A percentile compares a stretch with the other conserved stretches of the same genome.
These are phyloP conservation scores for Rhea americana DNA, from an alignment of 2,113 vertebrate species.

Conservation along the genomic window DNA sequence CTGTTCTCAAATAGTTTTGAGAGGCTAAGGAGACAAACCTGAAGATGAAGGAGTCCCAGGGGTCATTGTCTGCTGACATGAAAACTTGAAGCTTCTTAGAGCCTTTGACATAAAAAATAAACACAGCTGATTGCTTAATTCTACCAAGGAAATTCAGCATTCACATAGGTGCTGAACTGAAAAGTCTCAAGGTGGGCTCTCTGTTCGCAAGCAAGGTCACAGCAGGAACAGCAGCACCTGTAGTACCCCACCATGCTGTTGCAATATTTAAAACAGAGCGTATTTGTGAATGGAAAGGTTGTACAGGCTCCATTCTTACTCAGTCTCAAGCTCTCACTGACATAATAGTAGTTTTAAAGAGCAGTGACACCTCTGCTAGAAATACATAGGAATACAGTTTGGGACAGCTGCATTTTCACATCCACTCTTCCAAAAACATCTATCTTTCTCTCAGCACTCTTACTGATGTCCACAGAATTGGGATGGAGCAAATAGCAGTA, in stretches of 20 bases:
- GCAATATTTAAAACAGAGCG: background rate
- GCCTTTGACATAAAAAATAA: slow-evolving; percentile 38
- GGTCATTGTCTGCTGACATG: background rate
- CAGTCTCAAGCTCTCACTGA: background rate
- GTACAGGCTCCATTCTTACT: background rate
- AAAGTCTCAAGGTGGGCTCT: background rate
- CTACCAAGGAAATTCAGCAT: background rate
- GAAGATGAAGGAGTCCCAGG: slow-evolving; percentile 47
- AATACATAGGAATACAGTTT: background rate
- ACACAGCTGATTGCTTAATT: background rate
- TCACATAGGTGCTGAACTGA: background rate
- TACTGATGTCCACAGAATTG: background rate
- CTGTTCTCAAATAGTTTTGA: background rate
- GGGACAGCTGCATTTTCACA: background rate
- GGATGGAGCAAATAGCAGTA: background rate
- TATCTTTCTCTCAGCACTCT: background rate
- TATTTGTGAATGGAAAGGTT: background rate
- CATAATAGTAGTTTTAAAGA: background rate
- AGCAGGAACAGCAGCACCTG: background rate
- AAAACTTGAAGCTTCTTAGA: slow-evolving; percentile 35
- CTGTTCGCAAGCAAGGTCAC: background rate
- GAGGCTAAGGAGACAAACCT: slow-evolving; percentile 61
- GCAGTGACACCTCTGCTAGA: background rate
- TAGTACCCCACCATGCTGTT: background rate
- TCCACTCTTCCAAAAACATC: background rate